Conservation (phyloP, 2,888 invertebrate species). For the Apeira syringaria region DNA sequence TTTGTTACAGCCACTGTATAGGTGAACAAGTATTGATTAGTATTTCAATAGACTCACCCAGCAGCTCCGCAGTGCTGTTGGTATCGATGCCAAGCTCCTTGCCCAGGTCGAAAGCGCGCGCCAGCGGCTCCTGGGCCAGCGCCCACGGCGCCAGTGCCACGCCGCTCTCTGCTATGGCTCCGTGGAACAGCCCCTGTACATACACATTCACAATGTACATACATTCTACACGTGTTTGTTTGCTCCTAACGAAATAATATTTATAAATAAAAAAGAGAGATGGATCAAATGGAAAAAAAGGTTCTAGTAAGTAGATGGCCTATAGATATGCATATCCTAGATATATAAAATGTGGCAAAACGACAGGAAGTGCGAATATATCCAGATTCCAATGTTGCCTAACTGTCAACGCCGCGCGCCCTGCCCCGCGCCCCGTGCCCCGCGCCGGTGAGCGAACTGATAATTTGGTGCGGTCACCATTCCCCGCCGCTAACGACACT, state of each 20-base stretch:
- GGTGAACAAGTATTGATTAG: too few species aligned
- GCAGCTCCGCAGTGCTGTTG: slow-evolving; percentile 81
- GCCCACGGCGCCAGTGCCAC: slow-evolving; percentile 86
- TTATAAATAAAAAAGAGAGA: too few species aligned
- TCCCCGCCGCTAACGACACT: slow-evolving; percentile 6
- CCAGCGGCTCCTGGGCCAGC: slow-evolving; percentile 73
- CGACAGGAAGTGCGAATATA: background rate
- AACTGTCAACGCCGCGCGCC: slow-evolving; percentile 21
- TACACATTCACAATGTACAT: too few species aligned
- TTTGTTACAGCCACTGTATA: too few species aligned
- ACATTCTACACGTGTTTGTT: too few species aligned
- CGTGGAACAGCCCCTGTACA: slow-evolving; percentile 82
- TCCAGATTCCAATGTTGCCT: slow-evolving; percentile 7
- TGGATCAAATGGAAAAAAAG: too few species aligned
- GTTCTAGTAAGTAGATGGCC: too few species aligned
- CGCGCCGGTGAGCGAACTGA: too few species aligned
- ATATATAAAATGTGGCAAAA: slow-evolving; percentile 12
- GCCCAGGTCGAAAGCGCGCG: slow-evolving; percentile 81
- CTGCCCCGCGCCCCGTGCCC: too few species aligned
- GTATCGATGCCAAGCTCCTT: slow-evolving; percentile 83
- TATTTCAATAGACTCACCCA: too few species aligned
- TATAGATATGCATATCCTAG: too few species aligned
- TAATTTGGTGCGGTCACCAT: slow-evolving; percentile 18
- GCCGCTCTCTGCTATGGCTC: slow-evolving; percentile 85
- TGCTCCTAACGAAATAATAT: too few species aligned